phyloP scores from a whole-genome alignment of 2,113 vertebrate genomes.

The Ictalurus punctatus region DNA sequence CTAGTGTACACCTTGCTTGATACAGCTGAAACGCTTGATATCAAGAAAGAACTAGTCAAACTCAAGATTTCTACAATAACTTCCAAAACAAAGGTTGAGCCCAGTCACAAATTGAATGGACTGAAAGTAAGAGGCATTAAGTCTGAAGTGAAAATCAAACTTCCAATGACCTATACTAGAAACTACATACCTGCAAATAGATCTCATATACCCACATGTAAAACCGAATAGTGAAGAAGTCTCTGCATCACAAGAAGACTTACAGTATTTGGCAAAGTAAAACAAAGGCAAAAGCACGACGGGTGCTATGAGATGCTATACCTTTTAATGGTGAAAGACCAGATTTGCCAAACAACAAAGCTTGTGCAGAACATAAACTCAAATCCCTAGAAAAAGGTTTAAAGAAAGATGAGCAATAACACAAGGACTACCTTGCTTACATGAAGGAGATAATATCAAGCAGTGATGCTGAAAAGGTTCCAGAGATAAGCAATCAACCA shows the following conservation, averaged over 20 bases:
- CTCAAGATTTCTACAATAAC: slow-evolving; percentile 43
- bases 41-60: slow-evolving; percentile 34
- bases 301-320: slow-evolving; percentile 29
- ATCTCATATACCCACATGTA: slow-evolving; percentile 47
- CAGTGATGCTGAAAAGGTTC: slow-evolving; percentile 18
- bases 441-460: slow-evolving; percentile 14
- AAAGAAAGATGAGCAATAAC: not conserved
- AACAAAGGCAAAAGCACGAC: slow-evolving; percentile 6
- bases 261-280: slow-evolving; percentile 10
- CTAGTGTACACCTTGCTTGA: slow-evolving; percentile 45
- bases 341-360: slow-evolving; percentile 17
- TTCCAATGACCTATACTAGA: slow-evolving; percentile 40
- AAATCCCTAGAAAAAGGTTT: not conserved
- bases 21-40: not conserved
- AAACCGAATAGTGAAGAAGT: not conserved
- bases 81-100: slow-evolving; percentile 30
- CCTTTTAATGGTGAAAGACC: slow-evolving; percentile 20
- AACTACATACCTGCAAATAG: slow-evolving; percentile 48
- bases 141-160: slow-evolving; percentile 31
- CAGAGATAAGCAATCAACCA: slow-evolving; percentile 19
- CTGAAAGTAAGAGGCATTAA: slow-evolving; percentile 45
- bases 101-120: slow-evolving; percentile 25
- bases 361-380: not conserved
- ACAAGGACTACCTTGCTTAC: not conserved
- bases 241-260: not conserved